A percentile compares a stretch with the other conserved stretches of the same genome.
Evolutionary conservation across 2,797 vertebrate species (phyloP).

Genomic region (Danio kyathit): DNA sequence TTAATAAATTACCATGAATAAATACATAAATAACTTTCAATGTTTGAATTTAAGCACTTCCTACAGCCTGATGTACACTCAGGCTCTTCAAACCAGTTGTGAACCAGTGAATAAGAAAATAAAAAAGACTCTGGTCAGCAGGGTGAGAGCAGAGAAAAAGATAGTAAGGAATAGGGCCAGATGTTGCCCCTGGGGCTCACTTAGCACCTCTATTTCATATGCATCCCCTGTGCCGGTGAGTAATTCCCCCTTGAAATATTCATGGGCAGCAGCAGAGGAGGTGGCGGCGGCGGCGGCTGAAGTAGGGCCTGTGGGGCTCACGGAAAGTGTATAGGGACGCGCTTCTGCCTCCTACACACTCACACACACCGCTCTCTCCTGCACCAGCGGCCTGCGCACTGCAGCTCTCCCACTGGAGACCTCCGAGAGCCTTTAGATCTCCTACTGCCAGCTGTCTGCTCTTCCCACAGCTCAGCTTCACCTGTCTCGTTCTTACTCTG

Average conservation of each 20-base stretch:
- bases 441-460: conserved; percentile 61
- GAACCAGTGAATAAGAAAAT: neutral
- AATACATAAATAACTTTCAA: neutral
- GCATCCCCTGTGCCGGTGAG: conserved; percentile 54
- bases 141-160: conserved; percentile 23
- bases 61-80: neutral
- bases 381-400: conserved; percentile 24
- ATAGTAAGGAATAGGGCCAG: conserved; percentile 51
- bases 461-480: neutral
- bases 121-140: conserved; percentile 28
- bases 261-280: conserved; percentile 53
- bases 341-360: conserved; percentile 25
- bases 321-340: conserved; percentile 26
- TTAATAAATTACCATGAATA: conserved; percentile 1
- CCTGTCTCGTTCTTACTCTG: conserved; percentile 11
- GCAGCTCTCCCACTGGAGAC: conserved; percentile 47
- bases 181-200: conserved; percentile 62
- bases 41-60: neutral
- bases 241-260: conserved; percentile 67
- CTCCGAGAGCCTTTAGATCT: conserved; percentile 58
- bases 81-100: conserved; percentile 10
- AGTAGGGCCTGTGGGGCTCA: conserved; percentile 44
- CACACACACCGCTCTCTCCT: conserved; percentile 30
- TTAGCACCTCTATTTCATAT: conserved; percentile 62
- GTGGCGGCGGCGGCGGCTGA: conserved; percentile 7